Percentiles rank a stretch among this genome's conserved stretches.
These are phyloP conservation scores for Phaonia tiefii DNA, from an alignment of 2,888 invertebrate genomes.

Conservation along the genomic window DNA sequence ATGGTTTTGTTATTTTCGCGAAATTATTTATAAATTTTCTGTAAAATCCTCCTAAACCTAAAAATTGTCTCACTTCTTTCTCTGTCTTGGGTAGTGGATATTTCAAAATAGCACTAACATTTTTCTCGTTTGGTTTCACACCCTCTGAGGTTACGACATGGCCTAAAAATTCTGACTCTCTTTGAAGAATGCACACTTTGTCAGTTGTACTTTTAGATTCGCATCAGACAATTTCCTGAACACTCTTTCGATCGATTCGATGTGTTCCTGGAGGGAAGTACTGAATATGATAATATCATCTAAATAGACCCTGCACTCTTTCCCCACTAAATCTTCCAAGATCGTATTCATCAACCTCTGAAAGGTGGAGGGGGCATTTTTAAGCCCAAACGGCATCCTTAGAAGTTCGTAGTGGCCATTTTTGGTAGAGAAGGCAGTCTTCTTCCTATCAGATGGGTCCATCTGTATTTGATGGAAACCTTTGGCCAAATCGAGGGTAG, in stretches of 20 bases:
- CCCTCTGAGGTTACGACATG: conserved; percentile 30
- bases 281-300: conserved; percentile 39
- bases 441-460: conserved; percentile 26
- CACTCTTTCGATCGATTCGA: not conserved
- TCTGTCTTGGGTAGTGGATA: not conserved
- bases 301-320: conserved; percentile 32
- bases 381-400: conserved; percentile 40
- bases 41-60: not conserved
- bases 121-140: conserved; percentile 39
- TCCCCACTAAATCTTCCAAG: conserved; percentile 24
- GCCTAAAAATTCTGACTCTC: conserved; percentile 1
- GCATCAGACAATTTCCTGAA: conserved; percentile 4
- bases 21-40: conserved; percentile 28
- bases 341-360: conserved; percentile 28
- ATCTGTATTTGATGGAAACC: conserved; percentile 21
- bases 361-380: conserved; percentile 39
- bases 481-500: conserved; percentile 16
- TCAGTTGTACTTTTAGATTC: conserved; percentile 41
- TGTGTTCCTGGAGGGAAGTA: conserved; percentile 25
- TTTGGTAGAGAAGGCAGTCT: conserved; percentile 36
- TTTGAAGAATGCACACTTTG: conserved; percentile 20
- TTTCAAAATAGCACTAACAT: conserved; percentile 18
- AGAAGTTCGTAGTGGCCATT: conserved; percentile 36
- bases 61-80: conserved; percentile 11
- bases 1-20: conserved; percentile 3